These are phyloP conservation scores for Lerista edwardsae DNA, from an alignment of 2,797 vertebrate genomes.

Conservation along the genomic window DNA sequence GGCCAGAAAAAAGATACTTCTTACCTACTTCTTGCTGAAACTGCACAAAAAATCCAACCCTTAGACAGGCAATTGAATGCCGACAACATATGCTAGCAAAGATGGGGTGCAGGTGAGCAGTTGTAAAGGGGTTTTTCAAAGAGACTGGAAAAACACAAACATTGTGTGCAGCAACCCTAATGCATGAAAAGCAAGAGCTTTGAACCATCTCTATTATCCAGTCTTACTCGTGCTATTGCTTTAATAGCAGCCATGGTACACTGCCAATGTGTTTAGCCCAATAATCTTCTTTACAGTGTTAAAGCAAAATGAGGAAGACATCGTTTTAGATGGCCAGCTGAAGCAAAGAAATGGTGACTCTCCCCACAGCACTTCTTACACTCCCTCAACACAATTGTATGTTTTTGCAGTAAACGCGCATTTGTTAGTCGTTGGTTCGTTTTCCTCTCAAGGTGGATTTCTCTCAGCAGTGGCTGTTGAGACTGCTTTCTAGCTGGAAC, in stretches of 20 bases:
- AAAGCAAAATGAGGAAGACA: not conserved
- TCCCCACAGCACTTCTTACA: not conserved
- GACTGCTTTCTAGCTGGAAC: not conserved
- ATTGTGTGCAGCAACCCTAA: not conserved
- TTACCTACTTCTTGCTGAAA: slow-evolving; percentile 16
- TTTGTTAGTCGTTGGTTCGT: too few species aligned
- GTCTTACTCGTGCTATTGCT: not conserved
- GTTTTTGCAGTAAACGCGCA: too few species aligned
- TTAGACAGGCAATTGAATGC: not conserved
- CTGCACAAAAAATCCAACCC: slow-evolving; percentile 33
- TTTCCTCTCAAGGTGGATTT: not conserved
- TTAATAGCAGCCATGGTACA: not conserved
- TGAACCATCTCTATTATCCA: not conserved
- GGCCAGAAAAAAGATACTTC: not conserved
- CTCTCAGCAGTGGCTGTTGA: not conserved
- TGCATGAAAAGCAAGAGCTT: not conserved
- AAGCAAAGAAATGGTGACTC: not conserved
- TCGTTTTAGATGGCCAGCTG: not conserved
- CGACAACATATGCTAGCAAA: slow-evolving; percentile 9
- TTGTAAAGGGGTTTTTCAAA: not conserved
- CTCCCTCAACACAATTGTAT: not conserved
- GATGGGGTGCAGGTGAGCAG: slow-evolving; percentile 7
- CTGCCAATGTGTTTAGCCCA: not conserved
- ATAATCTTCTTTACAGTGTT: not conserved
- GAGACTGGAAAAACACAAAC: not conserved